A percentile compares a stretch with the other conserved stretches of the same genome.
Conservation (phyloP, 2,113 vertebrate genomes). For the Edolisoma coerulescens region DNA sequence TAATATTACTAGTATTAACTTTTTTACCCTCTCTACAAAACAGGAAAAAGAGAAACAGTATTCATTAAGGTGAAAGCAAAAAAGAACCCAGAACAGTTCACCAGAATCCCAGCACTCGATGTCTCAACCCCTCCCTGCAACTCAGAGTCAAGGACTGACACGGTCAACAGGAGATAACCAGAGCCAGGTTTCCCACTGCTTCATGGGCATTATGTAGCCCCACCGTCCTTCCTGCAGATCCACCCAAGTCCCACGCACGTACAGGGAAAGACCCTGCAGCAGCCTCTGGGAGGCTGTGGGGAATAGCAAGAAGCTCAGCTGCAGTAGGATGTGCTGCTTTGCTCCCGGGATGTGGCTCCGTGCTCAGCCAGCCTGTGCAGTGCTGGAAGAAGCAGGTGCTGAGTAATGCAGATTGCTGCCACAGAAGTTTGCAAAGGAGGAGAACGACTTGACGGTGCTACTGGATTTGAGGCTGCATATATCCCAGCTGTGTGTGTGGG, state of each 20-base stretch:
- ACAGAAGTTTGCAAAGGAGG: not conserved
- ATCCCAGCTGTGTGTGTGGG: not conserved
- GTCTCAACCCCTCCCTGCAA: not conserved
- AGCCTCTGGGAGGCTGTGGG: not conserved
- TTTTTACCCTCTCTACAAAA: not conserved
- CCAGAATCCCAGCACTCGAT: not conserved
- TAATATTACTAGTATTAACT: not conserved
- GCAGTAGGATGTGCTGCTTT: rapidly evolving
- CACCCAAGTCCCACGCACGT: rapidly evolving
- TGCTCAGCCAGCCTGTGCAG: not conserved
- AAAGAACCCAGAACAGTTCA: not conserved
- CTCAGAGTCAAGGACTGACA: not conserved
- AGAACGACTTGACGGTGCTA: not conserved
- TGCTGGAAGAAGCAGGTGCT: not conserved
- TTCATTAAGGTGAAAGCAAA: not conserved
- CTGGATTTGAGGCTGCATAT: not conserved
- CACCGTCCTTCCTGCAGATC: not conserved
- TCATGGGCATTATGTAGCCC: rapidly evolving
- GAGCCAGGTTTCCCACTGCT: not conserved
- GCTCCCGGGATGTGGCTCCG: not conserved
- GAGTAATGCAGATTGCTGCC: not conserved
- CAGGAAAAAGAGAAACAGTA: not conserved
- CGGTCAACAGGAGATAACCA: not conserved
- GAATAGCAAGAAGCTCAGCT: not conserved
- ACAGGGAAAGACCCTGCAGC: not conserved